These are phyloP conservation scores for Buathra laborator DNA, from an alignment of 2,888 invertebrate genomes.

Conservation along the genomic window DNA sequence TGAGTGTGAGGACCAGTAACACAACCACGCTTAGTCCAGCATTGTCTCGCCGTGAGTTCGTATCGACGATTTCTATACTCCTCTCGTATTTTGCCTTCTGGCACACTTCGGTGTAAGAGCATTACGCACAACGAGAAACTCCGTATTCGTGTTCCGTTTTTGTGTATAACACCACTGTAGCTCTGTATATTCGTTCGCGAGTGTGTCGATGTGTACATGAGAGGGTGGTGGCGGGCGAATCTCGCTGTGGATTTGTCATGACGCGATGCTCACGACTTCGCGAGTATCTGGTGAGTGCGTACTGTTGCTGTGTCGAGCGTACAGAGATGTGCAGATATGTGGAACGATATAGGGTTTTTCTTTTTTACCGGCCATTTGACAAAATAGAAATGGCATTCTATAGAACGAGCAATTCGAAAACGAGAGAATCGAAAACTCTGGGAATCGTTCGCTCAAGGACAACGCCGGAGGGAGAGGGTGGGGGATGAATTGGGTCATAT, in stretches of 20 bases:
- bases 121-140: background rate
- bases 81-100: conserved; percentile 13
- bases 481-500: too few species aligned
- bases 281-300: conserved; percentile 64
- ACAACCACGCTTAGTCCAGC: conserved; percentile 70
- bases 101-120: background rate
- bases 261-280: conserved; percentile 70
- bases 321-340: background rate
- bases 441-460: too few species aligned
- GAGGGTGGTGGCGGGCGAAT: conserved; percentile 11
- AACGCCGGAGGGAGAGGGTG: too few species aligned
- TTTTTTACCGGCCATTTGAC: background rate
- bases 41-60: conserved; percentile 72
- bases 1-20: conserved; percentile 58
- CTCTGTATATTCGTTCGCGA: background rate
- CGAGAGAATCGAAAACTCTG: too few species aligned
- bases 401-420: too few species aligned
- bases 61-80: conserved; percentile 56
- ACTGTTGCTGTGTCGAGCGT: background rate
- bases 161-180: background rate
- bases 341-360: background rate
- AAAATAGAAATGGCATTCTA: too few species aligned
- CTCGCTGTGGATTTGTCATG: conserved; percentile 60
- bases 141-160: background rate
- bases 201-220: conserved; percentile 9